Base-by-base conservation (phyloP, 2,113 vertebrate species). In the Menidia beryllina region DNA sequence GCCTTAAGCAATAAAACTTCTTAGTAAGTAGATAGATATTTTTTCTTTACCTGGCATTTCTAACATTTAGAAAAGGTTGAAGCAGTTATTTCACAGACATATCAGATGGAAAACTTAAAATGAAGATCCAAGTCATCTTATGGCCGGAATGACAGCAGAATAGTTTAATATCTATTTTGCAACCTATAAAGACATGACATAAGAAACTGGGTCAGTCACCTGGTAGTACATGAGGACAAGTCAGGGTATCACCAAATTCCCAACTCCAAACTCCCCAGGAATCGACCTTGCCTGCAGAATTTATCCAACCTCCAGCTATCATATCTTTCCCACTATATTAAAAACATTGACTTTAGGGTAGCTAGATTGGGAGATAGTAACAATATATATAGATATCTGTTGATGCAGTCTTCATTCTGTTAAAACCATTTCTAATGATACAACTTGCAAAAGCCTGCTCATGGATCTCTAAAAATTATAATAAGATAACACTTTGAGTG, bases 31-130 rank as follows among this genome's bases (percentile, higher is more conserved):
- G n/a, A n/a, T n/a, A n/a, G n/a, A 34, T 34, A 8, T 34, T 34
- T 34, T 52, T 56, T 64, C 39, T 59, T 39, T 53, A 20, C 59
- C 15, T 15, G 13, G 41, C 17, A 43, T 43, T 43, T 45, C n/a
- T 19, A 17, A 15, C 5, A 45, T 45, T 19, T 17, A 19, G 13
- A 5, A 19, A 45, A 19, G 19, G 41, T 14, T 5, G 19, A 45
- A 19, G 10, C 19, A 45, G 41, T 19, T 45, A 5, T 45, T 19
- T 19, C 2, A 14, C 5, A 19, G 41, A 17, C 19, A 43, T 43
- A 17, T 43, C 4, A 45, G 10, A 1, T 15, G 19, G 5, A 14
- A n/a, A n/a, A 45, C 14, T 41, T 3, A 45, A 45, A 45, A 45
- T 45, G 41, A n/a, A 19, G 41, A 17, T 45, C 17, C 41, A 45